These are phyloP conservation scores for Gryon sp. DNA, from an alignment of 1,140 invertebrate genomes.

Conservation along the genomic window DNA sequence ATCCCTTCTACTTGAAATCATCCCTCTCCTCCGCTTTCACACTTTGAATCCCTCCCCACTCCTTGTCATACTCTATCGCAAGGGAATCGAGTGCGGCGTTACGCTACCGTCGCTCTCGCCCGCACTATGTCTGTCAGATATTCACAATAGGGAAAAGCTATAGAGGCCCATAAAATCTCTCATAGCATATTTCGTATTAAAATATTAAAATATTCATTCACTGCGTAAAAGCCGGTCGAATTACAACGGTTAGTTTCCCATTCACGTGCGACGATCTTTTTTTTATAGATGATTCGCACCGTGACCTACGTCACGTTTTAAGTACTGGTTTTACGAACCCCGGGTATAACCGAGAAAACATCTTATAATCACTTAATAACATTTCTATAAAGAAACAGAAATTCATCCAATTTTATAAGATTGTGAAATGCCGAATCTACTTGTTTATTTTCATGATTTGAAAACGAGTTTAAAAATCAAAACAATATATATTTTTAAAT, in stretches of 20 bases:
- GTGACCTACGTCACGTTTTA: slow-evolving; percentile 75
- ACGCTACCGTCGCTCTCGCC: slow-evolving; percentile 24
- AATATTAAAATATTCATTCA: slow-evolving; percentile 79
- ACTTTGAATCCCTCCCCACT: slow-evolving; percentile 41
- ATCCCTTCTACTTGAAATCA: slow-evolving; percentile 11
- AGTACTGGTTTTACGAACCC: slow-evolving; percentile 67
- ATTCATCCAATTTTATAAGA: slow-evolving; percentile 5
- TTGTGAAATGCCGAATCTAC: too few relatives aligned
- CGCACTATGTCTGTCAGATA: slow-evolving; percentile 65
- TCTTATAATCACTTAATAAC: slow-evolving; percentile 51
- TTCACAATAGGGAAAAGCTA: slow-evolving; percentile 79
- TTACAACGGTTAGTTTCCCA: slow-evolving; percentile 74
- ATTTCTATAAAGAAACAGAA: slow-evolving; percentile 31
- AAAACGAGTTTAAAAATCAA: too few relatives aligned
- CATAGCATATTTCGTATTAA: slow-evolving; percentile 79
- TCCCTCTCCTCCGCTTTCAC: slow-evolving; percentile 40
- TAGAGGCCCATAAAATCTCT: slow-evolving; percentile 83
- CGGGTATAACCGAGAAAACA: slow-evolving; percentile 21
- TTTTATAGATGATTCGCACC: slow-evolving; percentile 64
- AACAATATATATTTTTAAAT: too few relatives aligned
- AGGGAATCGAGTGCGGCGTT: slow-evolving; percentile 50
- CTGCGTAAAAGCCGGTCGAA: slow-evolving; percentile 73
- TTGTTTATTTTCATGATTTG: too few relatives aligned
- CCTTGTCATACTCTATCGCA: slow-evolving; percentile 31
- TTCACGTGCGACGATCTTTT: slow-evolving; percentile 69